phyloP scores from a whole-genome alignment of 2,797 vertebrate species.

The Macropus fuliginosus region DNA sequence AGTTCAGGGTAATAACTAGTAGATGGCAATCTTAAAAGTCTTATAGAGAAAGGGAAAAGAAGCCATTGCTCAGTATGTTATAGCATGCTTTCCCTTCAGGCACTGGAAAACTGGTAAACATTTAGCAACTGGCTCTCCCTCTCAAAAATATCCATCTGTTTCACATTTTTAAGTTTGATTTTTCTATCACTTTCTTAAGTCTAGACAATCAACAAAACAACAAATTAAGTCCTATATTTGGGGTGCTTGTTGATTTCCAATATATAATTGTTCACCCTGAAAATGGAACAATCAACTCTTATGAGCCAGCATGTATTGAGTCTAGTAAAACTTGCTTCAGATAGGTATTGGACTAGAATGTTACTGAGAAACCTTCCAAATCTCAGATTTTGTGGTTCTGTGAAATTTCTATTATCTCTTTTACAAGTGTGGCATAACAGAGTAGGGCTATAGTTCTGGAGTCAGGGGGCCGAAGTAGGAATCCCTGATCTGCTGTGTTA shows the following conservation, averaged over 20 bases:
- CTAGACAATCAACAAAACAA: background rate
- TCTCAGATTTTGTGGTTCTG: background rate
- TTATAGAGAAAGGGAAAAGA: background rate
- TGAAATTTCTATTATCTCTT: background rate
- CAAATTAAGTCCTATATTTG: background rate
- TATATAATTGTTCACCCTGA: background rate
- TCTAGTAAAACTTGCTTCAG: background rate
- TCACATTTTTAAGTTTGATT: background rate
- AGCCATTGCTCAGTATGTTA: background rate
- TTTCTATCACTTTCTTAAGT: background rate
- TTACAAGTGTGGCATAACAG: background rate
- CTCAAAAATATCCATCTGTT: background rate
- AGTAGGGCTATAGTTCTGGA: background rate
- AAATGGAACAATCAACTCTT: background rate
- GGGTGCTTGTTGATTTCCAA: background rate
- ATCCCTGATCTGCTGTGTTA: background rate
- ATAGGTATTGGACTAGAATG: background rate
- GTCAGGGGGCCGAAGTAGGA: background rate
- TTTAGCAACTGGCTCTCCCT: background rate
- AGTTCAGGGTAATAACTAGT: background rate
- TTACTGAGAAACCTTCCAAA: background rate
- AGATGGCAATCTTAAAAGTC: background rate
- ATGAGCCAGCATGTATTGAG: background rate
- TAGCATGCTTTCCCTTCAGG: background rate
- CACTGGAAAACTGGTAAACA: background rate